Evolutionary conservation across 2,888 invertebrate species (phyloP).

Genomic region (Microchrysa polita): DNA sequence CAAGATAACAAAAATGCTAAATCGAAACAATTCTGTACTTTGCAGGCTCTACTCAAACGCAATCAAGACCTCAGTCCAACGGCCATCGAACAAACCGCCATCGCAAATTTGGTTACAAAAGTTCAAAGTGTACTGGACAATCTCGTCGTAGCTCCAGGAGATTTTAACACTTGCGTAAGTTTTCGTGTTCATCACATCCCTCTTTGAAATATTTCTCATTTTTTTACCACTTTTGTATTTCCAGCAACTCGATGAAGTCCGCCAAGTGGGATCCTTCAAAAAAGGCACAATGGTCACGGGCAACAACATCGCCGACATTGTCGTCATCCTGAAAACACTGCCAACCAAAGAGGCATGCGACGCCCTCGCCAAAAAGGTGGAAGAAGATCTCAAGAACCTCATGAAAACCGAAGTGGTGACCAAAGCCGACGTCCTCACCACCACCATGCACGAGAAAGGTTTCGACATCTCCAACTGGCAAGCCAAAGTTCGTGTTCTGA

Average conservation of each 20-base stretch:
- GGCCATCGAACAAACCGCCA: conserved; percentile 89
- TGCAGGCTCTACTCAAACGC: conserved; percentile 87
- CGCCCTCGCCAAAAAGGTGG: conserved; percentile 86
- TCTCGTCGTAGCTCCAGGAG: conserved; percentile 91
- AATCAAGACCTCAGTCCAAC: conserved; percentile 93
- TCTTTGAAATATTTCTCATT: too few relatives aligned
- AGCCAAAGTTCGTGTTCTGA: conserved; percentile 88
- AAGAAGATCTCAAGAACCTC: conserved; percentile 84
- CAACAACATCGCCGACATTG: conserved; percentile 95
- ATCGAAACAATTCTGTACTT: conserved; percentile 10
- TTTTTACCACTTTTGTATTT: not conserved
- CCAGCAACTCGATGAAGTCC: conserved; percentile 86
- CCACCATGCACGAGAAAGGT: conserved; percentile 75
- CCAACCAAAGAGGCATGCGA: conserved; percentile 96
- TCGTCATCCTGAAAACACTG: conserved; percentile 94
- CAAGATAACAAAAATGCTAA: not conserved
- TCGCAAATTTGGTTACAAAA: conserved; percentile 92
- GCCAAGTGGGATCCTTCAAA: conserved; percentile 97
- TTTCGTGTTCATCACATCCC: conserved; percentile 42
- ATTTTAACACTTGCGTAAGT: conserved; percentile 95
- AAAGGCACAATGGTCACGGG: conserved; percentile 98
- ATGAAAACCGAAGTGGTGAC: conserved; percentile 72
- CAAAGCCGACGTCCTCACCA: conserved; percentile 67
- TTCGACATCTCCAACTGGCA: conserved; percentile 88
- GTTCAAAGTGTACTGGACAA: conserved; percentile 95